Base-by-base conservation (phyloP, 2,888 invertebrate genomes). In the Dryococelus australis region DNA sequence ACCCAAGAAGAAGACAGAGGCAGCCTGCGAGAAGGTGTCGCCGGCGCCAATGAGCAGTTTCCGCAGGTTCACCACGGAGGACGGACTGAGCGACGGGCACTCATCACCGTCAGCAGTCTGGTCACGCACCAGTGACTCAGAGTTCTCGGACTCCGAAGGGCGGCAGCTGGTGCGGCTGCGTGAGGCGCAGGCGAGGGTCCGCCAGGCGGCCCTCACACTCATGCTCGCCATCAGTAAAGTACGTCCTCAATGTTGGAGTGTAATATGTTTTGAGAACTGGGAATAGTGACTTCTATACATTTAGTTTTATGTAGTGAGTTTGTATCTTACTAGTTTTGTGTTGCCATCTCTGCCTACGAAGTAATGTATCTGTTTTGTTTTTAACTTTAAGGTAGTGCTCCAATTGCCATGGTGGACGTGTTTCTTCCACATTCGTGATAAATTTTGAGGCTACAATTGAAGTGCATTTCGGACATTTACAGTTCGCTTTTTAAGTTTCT, bases 171-270 rank as follows among this genome's bases (percentile, higher is more conserved):
- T 88, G 16, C 88, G 88, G 86, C 80, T 91, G n/a, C 90, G 91
- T 87, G 90, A 91, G 80, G 89, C 94, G 78, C 94, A 94, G 90
- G 94, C 95, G 24, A 95, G 95, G 92, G 94, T 96, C 3, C 93
- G 97, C 84, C 94, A 96, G 90, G 94, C 95, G 89, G 95, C 97
- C 12, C 93, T 96, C 0, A 93, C 94, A 90, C 91, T 96, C 86
- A 92, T 96, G 43, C 92, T 94, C 10, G 93, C 94, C 3, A 92
- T 95, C 80, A 92, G 94, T 8, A 95, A 94, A 93, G 95, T 95
- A n/a, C n/a, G 8, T n/a, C n/a, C n/a, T 51, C 10, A n/a, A n/a
- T n/a, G n/a, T n/a, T n/a, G n/a, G n/a, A n/a, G n/a, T n/a, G n/a
- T n/a, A n/a, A n/a, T n/a, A n/a, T n/a, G n/a, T n/a, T n/a, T n/a